Conservation (phyloP, 1,140 invertebrate species). For the Mycetomoellerius zeteki region DNA sequence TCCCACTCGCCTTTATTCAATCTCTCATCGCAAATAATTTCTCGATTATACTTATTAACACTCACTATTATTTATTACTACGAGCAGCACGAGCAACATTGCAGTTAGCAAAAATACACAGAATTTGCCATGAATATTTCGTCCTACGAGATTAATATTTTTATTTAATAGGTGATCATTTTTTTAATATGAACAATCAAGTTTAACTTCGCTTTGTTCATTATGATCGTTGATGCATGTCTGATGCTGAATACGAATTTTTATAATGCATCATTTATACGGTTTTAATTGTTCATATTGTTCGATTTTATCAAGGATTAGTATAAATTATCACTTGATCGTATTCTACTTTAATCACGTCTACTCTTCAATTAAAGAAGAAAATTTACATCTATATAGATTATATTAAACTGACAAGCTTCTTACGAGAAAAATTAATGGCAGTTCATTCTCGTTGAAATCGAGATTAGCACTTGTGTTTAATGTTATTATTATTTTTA, state of each 20-base stretch:
- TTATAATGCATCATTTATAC: background rate
- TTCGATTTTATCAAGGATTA: slow-evolving; percentile 49
- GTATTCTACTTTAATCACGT: slow-evolving; percentile 17
- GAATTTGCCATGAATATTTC: slow-evolving; percentile 44
- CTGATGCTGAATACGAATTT: slow-evolving; percentile 41
- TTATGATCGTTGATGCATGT: slow-evolving; percentile 26
- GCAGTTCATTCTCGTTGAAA: background rate
- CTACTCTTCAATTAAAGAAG: slow-evolving; percentile 7
- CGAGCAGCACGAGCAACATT: slow-evolving; percentile 64
- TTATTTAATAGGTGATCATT: slow-evolving; percentile 6
- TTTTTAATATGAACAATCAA: slow-evolving; percentile 8
- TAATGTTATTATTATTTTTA: slow-evolving; percentile 16
- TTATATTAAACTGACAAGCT: slow-evolving; percentile 42
- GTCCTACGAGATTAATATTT: slow-evolving; percentile 3
- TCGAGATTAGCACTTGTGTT: slow-evolving; percentile 42
- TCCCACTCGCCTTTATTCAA: background rate
- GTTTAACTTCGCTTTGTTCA: slow-evolving; percentile 2
- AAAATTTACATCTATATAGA: slow-evolving; percentile 3
- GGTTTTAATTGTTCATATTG: slow-evolving; percentile 52
- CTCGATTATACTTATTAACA: slow-evolving; percentile 43
- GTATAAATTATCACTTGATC: slow-evolving; percentile 8
- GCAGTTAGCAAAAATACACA: slow-evolving; percentile 74
- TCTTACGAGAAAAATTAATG: slow-evolving; percentile 31
- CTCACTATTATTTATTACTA: slow-evolving; percentile 59
- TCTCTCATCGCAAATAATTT: background rate